These are phyloP conservation scores for Oreochromis aureus DNA, from an alignment of 2,113 vertebrate species.

Conservation along the genomic window DNA sequence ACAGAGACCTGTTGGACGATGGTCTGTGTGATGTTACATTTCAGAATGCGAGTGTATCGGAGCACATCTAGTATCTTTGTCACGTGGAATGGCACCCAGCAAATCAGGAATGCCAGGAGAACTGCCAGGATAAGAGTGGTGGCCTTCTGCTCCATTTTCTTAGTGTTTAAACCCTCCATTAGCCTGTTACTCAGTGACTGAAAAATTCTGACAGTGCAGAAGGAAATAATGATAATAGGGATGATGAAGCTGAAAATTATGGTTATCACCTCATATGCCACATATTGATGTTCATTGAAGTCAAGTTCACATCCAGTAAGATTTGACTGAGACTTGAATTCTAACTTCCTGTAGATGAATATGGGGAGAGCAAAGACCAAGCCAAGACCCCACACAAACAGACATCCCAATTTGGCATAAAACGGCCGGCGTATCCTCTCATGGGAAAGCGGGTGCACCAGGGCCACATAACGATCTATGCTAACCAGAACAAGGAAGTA, in stretches of 20 bases:
- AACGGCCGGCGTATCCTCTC: neutral
- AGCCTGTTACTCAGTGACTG: constrained; percentile 62
- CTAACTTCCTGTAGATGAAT: constrained; percentile 62
- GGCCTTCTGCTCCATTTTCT: constrained; percentile 78
- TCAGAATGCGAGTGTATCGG: fast-evolving
- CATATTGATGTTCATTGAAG: neutral
- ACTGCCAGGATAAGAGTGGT: constrained; percentile 79
- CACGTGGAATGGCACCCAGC: constrained; percentile 85
- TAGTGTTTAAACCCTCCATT: constrained; percentile 57
- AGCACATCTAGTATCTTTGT: constrained; percentile 60
- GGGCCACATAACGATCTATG: neutral
- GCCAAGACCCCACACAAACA: neutral
- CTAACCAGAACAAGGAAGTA: neutral
- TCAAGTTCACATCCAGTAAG: fast-evolving
- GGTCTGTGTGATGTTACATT: constrained; percentile 5
- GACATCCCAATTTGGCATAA: constrained; percentile 78
- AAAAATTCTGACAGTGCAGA: constrained; percentile 76
- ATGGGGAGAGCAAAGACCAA: constrained; percentile 51
- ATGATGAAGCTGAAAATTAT: fast-evolving
- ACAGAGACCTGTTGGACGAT: constrained; percentile 59
- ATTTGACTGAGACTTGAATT: fast-evolving
- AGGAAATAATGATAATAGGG: constrained; percentile 57
- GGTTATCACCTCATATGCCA: fast-evolving
- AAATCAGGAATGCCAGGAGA: constrained; percentile 80
- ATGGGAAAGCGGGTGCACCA: neutral